Base-by-base conservation (phyloP, 1,140 invertebrate genomes). In the Parasteatoda tepidariorum region DNA sequence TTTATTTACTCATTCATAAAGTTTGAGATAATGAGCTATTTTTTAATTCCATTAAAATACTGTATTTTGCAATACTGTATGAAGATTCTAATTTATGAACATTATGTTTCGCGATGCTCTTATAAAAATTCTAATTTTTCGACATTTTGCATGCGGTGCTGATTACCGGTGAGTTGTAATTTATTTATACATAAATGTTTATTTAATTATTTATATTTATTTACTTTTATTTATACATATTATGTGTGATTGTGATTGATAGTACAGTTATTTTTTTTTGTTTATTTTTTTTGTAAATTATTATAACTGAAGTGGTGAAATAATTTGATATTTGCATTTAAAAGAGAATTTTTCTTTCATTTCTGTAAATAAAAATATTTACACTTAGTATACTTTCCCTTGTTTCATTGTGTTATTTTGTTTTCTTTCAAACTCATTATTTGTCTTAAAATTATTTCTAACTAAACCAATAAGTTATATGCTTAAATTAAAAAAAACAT, bases 301-400 rank as follows among this genome's bases (percentile, higher is more conserved):
- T 31, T 22, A 68, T 48, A 68, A 38, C 48, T 68, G 38, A 41
- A 68, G 30, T 41, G 38, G 28, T 68, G 66, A 31, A 64, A 11
- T 64, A 64, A 30, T 68, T 68, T 68, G 66, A 68, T 38, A 31
- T 68, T 68, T 68, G 66, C 66, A 48, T 68, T 68, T 33, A 33
- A 68, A 68, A 68, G 41, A 68, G 48, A 41, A 64, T 59, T 59
- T 24, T 66, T 33, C 34, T 33, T 66, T 66, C 26, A 68, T n/a
- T 48, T 68, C 28, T 68, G 66, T 68, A 68, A 68, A 68, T 68
- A 68, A 68, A 68, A 33, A 41, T 68, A 68, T 68, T 68, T 68
- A 68, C 48, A 38, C 24, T 68, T 68, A 11, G 33, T 41, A 68
- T 33, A 11, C n/a, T 68, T 41, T 68, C 11, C 15, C n/a, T 48